Conservation (phyloP, 2,888 invertebrate genomes). For the Hymenopus coronatus region DNA sequence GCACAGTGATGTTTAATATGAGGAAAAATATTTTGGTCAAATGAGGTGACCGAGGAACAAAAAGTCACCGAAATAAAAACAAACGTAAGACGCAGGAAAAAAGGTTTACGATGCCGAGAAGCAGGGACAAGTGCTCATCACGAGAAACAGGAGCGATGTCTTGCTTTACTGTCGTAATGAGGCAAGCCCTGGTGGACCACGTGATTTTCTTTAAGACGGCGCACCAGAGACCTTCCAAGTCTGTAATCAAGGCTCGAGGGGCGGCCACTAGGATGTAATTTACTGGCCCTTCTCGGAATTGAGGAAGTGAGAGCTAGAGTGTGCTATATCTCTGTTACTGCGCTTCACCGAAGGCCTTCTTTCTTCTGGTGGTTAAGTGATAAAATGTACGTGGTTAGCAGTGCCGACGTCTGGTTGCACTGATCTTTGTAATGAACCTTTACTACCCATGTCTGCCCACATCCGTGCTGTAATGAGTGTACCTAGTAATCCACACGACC, state of each 20-base stretch:
- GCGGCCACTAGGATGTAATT: slow-evolving; percentile 10
- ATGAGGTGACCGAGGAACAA: not conserved
- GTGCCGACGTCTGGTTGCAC: not conserved
- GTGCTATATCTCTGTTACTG: not conserved
- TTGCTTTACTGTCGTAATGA: slow-evolving; percentile 14
- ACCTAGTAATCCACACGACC: no score
- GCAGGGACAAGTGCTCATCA: not conserved
- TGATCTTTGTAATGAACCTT: not conserved
- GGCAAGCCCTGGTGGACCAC: not conserved
- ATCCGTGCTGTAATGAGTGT: no score
- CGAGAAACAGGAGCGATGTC: not conserved
- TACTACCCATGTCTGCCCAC: no score
- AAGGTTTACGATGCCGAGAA: not conserved
- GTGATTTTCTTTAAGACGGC: not conserved
- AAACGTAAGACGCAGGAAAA: not conserved
- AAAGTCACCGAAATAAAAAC: not conserved
- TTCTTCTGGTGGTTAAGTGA: not conserved
- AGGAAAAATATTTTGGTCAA: not conserved
- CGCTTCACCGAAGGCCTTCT: not conserved
- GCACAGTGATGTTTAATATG: not conserved
- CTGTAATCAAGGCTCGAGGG: slow-evolving; percentile 12
- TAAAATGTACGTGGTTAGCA: not conserved
- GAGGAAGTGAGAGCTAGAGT: not conserved
- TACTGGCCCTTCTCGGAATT: slow-evolving; percentile 14
- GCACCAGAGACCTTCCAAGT: not conserved